Conservation (phyloP, 2,888 invertebrate genomes). For the Aporophyla lueneburgensis region DNA sequence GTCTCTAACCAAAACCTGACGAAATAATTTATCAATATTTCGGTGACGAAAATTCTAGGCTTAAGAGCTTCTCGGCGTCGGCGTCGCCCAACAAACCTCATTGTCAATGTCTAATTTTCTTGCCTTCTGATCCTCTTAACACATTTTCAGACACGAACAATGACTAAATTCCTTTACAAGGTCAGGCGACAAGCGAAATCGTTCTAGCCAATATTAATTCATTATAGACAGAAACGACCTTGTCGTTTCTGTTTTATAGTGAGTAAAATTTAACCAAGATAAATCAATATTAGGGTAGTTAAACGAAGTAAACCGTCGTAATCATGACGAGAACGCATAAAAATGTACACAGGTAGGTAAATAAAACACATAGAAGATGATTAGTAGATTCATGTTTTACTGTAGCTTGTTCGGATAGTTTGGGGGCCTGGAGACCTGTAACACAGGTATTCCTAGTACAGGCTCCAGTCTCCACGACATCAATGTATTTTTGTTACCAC, state of each 20-base stretch:
- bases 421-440: too few relatives aligned
- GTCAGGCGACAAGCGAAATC: background rate
- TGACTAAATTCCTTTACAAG: slow-evolving; percentile 16
- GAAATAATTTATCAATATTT: background rate
- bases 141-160: slow-evolving; percentile 27
- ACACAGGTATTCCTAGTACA: too few relatives aligned
- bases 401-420: too few relatives aligned
- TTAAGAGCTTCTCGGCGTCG: background rate
- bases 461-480: too few relatives aligned
- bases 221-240: background rate
- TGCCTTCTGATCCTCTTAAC: slow-evolving; percentile 11
- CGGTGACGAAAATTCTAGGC: background rate
- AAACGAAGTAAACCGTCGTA: background rate
- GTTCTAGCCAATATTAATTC: slow-evolving; percentile 18
- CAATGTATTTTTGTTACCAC: too few relatives aligned
- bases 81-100: background rate
- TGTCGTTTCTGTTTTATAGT: background rate
- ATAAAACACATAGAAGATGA: too few relatives aligned
- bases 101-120: slow-evolving; percentile 8
- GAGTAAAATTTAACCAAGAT: background rate
- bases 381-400: too few relatives aligned
- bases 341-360: too few relatives aligned
- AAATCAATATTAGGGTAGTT: background rate
- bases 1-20: background rate
- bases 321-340: too few relatives aligned